These are phyloP conservation scores for Ailuropoda melanoleuca DNA, from an alignment of 2,113 vertebrate genomes.

Conservation along the genomic window DNA sequence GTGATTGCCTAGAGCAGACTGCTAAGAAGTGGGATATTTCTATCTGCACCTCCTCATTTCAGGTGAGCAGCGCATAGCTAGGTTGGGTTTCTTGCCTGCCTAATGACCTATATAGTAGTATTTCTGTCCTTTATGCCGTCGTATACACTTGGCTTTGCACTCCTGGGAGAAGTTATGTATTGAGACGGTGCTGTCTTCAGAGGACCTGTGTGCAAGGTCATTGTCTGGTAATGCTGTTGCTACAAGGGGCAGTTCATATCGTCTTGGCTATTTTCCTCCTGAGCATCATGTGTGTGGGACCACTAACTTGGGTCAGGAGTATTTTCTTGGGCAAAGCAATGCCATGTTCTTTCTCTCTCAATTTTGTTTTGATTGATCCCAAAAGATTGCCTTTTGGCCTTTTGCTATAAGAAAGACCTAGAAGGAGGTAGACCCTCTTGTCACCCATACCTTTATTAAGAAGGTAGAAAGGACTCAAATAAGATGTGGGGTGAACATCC, in stretches of 20 bases:
- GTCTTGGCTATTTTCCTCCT: not conserved
- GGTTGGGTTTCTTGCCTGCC: not conserved
- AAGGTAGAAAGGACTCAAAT: not conserved
- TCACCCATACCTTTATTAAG: not conserved
- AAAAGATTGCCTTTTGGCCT: not conserved
- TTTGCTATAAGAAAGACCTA: not conserved
- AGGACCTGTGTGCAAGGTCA: not conserved
- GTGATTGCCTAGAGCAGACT: not conserved
- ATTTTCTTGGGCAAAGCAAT: not conserved
- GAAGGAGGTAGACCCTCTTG: not conserved
- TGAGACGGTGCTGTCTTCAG: not conserved
- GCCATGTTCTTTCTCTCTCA: not conserved
- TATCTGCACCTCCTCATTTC: not conserved
- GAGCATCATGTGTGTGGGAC: not conserved
- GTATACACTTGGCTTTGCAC: not conserved
- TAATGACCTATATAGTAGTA: not conserved
- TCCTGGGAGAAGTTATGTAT: not conserved
- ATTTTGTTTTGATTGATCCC: not conserved
- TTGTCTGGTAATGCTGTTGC: not conserved
- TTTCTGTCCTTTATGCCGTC: not conserved
- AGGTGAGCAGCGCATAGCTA: not conserved
- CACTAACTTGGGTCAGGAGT: not conserved
- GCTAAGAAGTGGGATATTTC: not conserved
- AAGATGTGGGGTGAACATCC: not conserved
- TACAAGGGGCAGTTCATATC: fast-evolving